Evolutionary conservation across 1,140 invertebrate species (phyloP).

Genomic region (Drosophila obscura): DNA sequence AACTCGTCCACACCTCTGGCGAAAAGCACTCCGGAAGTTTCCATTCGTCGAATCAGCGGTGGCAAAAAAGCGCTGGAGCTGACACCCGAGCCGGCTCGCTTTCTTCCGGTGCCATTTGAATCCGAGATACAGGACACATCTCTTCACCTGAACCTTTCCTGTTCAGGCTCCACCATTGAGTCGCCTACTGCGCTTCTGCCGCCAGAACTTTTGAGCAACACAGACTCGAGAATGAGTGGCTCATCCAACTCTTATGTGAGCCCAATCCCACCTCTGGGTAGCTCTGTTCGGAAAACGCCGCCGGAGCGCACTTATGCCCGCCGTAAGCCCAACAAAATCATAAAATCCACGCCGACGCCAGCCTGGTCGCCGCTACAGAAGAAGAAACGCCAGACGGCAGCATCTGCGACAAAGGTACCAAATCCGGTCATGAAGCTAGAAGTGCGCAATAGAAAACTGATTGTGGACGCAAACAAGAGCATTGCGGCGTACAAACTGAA

Average conservation of each 20-base stretch:
- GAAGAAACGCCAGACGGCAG: constrained; percentile 26
- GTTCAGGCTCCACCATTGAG: not conserved
- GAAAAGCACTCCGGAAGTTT: constrained; percentile 43
- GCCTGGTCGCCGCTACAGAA: constrained; percentile 54
- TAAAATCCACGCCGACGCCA: constrained; percentile 12
- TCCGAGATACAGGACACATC: not conserved
- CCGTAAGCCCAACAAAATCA: not conserved
- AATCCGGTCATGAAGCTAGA: constrained; percentile 52
- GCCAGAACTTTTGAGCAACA: not conserved
- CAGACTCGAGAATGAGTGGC: not conserved
- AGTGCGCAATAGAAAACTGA: constrained; percentile 48
- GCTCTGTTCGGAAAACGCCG: constrained; percentile 27
- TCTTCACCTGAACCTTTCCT: not conserved
- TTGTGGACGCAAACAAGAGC: constrained; percentile 55
- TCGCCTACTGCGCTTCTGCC: not conserved
- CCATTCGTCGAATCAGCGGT: not conserved
- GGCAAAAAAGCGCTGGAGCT: constrained; percentile 42
- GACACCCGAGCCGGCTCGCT: constrained; percentile 49
- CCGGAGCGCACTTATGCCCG: constrained; percentile 63
- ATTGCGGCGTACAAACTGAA: constrained; percentile 6
- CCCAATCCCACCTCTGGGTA: not conserved
- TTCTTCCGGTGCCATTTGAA: not conserved
- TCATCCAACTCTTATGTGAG: not conserved
- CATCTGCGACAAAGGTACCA: constrained; percentile 53
- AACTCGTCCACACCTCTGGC: constrained; percentile 38